phyloP scores from a whole-genome alignment of 1,140 invertebrate genomes.

The Metopolophium dirhodum region DNA sequence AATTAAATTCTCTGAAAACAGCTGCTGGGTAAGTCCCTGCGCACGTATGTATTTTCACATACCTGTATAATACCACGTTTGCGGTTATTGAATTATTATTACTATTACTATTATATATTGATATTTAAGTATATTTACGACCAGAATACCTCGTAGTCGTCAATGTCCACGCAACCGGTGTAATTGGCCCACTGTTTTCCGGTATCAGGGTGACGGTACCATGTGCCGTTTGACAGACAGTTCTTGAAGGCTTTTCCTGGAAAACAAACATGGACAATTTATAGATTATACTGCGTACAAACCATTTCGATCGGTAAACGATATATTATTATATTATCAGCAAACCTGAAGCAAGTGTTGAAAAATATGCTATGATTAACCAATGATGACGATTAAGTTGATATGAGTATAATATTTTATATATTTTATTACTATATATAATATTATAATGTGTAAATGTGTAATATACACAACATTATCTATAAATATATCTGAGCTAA shows the following conservation, averaged over 20 bases:
- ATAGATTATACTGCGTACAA: not conserved
- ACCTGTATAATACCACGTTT: not conserved
- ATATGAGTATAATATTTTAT: not conserved
- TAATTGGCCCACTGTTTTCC: constrained; percentile 77
- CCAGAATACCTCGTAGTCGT: constrained; percentile 63
- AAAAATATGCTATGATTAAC: not conserved
- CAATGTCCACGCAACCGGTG: constrained; percentile 65
- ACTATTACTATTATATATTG: not conserved
- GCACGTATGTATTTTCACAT: not conserved
- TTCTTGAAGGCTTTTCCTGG: constrained; percentile 67
- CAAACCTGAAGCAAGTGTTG: not conserved
- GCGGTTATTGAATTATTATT: not conserved
- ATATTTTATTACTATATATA: not conserved
- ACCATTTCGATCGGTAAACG: not conserved
- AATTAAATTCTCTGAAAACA: not conserved
- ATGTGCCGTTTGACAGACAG: constrained; percentile 68
- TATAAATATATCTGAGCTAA: too few relatives aligned
- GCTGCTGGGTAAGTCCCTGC: too few relatives aligned
- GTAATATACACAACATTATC: too few relatives aligned
- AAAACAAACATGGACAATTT: not conserved
- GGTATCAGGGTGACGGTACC: constrained; percentile 67
- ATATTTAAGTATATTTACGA: not conserved
- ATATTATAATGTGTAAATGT: too few relatives aligned
- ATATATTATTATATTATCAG: not conserved
- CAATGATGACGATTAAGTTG: not conserved